phyloP scores from a whole-genome alignment of 2,113 vertebrate genomes.

The Paradisaea rubra region DNA sequence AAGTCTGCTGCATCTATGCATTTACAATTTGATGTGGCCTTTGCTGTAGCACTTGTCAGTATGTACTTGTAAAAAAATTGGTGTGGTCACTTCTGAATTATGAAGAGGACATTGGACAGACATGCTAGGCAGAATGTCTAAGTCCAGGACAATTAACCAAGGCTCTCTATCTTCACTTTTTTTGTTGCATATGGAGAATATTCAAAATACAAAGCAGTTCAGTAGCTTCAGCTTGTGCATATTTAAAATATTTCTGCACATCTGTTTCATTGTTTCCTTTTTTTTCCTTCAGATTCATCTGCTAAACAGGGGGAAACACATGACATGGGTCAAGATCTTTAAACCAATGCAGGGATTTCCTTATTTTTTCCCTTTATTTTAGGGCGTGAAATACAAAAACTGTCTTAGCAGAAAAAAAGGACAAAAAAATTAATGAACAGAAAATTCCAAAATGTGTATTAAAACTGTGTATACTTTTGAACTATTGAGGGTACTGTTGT shows the following conservation, averaged over 20 bases:
- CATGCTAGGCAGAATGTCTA: not conserved
- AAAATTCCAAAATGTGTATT: not conserved
- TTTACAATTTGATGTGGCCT: not conserved
- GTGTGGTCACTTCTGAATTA: not conserved
- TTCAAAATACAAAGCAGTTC: not conserved
- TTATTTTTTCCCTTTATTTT: not conserved
- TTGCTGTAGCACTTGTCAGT: not conserved
- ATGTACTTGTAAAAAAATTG: not conserved
- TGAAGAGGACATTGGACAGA: not conserved
- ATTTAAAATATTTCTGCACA: not conserved
- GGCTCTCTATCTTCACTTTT: not conserved
- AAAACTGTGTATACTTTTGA: not conserved
- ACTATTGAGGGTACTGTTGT: not conserved
- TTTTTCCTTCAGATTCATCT: not conserved
- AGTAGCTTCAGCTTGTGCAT: not conserved
- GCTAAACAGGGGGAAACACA: not conserved
- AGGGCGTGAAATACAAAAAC: not conserved
- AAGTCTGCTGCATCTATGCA: not conserved
- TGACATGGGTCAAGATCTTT: not conserved
- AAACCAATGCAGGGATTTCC: not conserved
- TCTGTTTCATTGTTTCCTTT: not conserved
- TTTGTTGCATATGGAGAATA: not conserved
- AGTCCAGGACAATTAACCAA: not conserved
- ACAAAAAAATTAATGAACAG: not conserved
- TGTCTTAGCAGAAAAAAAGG: not conserved